phyloP scores from a whole-genome alignment of 2,113 vertebrate species.

The Dicentrarchus labrax region DNA sequence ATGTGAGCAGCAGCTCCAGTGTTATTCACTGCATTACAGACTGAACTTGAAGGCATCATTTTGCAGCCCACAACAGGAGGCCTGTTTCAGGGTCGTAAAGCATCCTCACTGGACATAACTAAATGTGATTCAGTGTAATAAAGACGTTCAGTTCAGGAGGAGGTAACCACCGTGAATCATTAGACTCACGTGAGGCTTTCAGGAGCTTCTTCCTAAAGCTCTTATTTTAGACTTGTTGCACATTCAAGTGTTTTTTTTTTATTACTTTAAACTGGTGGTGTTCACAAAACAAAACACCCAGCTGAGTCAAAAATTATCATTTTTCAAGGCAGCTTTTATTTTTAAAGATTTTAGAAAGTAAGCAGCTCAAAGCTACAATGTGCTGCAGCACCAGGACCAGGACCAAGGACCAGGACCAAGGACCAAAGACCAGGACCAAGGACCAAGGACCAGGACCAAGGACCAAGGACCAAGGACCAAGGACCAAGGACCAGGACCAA shows the following conservation, averaged over 20 bases:
- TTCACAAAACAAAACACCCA: conserved; percentile 6
- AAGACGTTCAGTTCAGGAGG: neutral
- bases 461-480: no score
- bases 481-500: neutral
- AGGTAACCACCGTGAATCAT: neutral
- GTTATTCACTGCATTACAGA: conserved; percentile 2
- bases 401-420: no score
- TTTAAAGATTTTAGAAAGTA: neutral
- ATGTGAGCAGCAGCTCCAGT: neutral
- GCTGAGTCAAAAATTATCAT: neutral
- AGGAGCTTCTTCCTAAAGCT: neutral
- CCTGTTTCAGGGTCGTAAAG: neutral
- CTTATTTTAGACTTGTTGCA: conserved; percentile 19
- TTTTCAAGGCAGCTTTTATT: conserved; percentile 2
- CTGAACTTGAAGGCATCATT: neutral
- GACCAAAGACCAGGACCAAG: neutral
- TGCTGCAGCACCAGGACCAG: neutral
- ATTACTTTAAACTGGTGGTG: conserved; percentile 9
- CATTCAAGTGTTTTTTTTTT: conserved; percentile 32
- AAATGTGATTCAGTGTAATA: neutral
- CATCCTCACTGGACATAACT: neutral
- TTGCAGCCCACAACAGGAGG: neutral
- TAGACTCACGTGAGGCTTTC: neutral
- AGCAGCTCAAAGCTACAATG: neutral
- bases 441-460: no score